These are phyloP conservation scores for Aphaenogaster floridana DNA, from an alignment of 1,140 invertebrate genomes.

Conservation along the genomic window DNA sequence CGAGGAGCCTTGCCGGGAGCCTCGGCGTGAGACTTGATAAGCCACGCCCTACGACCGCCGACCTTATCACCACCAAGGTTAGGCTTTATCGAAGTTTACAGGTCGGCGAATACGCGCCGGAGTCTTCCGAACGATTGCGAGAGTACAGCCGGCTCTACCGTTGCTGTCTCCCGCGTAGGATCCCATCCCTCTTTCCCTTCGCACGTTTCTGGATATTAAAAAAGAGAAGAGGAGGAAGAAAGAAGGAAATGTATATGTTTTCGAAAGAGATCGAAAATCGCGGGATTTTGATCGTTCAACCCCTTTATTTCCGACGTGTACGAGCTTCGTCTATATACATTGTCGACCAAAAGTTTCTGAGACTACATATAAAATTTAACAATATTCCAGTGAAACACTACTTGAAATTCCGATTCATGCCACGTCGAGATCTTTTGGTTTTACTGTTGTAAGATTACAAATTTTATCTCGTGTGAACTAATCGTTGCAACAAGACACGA, in stretches of 20 bases:
- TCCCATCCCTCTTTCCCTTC: not conserved
- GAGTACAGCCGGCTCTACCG: constrained; percentile 43
- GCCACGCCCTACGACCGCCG: constrained; percentile 62
- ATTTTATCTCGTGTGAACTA: not conserved
- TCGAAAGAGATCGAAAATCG: not conserved
- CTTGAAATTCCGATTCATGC: no score
- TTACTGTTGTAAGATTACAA: constrained; percentile 1
- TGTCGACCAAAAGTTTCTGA: no score
- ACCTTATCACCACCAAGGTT: constrained; percentile 73
- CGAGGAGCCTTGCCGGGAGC: not conserved
- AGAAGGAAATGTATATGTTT: not conserved
- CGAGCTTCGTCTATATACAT: not conserved
- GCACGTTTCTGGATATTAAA: not conserved
- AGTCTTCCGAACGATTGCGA: constrained; percentile 60
- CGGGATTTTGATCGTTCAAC: not conserved
- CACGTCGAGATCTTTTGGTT: constrained; percentile 6
- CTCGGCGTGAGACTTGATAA: constrained; percentile 49
- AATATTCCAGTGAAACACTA: no score
- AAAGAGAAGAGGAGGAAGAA: not conserved
- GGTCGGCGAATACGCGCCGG: constrained; percentile 73
- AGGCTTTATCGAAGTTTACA: constrained; percentile 80
- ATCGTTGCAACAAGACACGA: not conserved
- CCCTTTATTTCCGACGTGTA: not conserved
- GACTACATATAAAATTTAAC: no score
- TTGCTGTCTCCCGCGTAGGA: not conserved